phyloP scores from a whole-genome alignment of 1,140 invertebrate genomes.

The Melipona quadrifasciata region DNA sequence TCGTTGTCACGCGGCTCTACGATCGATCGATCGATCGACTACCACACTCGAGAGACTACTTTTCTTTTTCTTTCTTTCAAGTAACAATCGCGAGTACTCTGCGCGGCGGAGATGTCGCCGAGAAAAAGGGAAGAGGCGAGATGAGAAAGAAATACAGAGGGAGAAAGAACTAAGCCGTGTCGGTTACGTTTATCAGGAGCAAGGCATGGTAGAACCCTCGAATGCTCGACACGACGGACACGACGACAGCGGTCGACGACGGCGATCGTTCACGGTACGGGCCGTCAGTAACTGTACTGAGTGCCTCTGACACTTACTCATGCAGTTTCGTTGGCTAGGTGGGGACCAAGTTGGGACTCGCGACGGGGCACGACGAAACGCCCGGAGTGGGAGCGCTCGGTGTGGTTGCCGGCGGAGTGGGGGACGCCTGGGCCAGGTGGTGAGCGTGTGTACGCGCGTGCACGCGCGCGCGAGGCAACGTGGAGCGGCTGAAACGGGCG shows the following conservation, averaged over 20 bases:
- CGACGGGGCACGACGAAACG: conserved; percentile 44
- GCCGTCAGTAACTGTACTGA: conserved; percentile 80
- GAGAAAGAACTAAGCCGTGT: conserved; percentile 16
- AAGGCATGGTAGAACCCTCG: conserved; percentile 52
- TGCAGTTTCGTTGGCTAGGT: conserved; percentile 63
- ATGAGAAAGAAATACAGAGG: conserved; percentile 36
- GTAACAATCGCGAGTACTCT: not conserved
- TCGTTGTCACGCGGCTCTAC: conserved; percentile 10
- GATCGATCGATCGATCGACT: conserved; percentile 4
- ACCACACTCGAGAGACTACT: not conserved
- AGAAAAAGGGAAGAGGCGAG: conserved; percentile 49
- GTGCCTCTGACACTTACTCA: conserved; percentile 73
- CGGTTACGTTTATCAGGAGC: conserved; percentile 57
- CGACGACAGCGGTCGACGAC: conserved; percentile 35
- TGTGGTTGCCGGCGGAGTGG: conserved; percentile 32
- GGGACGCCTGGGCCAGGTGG: conserved; percentile 19
- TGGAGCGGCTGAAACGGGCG: no score
- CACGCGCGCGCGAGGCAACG: not conserved
- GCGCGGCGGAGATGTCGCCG: not conserved
- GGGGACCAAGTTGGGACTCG: conserved; percentile 63
- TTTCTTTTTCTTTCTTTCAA: no score
- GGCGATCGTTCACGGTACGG: conserved; percentile 66
- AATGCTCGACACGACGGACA: conserved; percentile 17
- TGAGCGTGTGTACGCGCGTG: not conserved
- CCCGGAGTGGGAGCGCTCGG: conserved; percentile 53